Percentiles rank a stretch among this genome's conserved stretches.
Conservation (phyloP, 1,140 invertebrate genomes). For the Ctenoplectra terminalis region DNA sequence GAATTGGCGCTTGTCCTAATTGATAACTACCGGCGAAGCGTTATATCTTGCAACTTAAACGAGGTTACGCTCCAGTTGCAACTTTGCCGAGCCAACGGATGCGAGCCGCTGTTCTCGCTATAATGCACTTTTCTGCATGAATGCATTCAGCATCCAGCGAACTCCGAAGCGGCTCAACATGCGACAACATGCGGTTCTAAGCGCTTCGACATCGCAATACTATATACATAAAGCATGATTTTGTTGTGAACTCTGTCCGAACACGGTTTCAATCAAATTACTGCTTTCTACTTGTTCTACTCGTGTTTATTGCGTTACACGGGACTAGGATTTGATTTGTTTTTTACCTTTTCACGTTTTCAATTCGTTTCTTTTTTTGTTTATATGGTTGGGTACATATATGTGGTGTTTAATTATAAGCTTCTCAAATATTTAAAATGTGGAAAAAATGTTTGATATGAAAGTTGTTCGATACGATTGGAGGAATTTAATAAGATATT, state of each 20-base stretch:
- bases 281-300: no score
- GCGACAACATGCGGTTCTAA: slow-evolving; percentile 51
- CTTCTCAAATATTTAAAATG: no score
- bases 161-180: slow-evolving; percentile 52
- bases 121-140: slow-evolving; percentile 69
- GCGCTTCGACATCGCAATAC: slow-evolving; percentile 34
- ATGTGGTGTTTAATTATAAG: no score
- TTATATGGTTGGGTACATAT: no score
- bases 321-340: no score
- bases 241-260: background rate
- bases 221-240: slow-evolving; percentile 27
- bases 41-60: slow-evolving; percentile 50
- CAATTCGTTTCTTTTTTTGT: no score
- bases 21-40: slow-evolving; percentile 36
- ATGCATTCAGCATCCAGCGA: slow-evolving; percentile 64
- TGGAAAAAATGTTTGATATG: no score
- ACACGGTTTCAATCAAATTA: background rate
- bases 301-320: no score
- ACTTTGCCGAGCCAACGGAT: slow-evolving; percentile 56
- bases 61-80: slow-evolving; percentile 61
- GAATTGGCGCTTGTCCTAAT: slow-evolving; percentile 37
- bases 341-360: no score
- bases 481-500: no score
- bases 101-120: slow-evolving; percentile 61
- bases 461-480: no score